phyloP scores from a whole-genome alignment of 2,888 invertebrate species.

The Terebella lapidaria region DNA sequence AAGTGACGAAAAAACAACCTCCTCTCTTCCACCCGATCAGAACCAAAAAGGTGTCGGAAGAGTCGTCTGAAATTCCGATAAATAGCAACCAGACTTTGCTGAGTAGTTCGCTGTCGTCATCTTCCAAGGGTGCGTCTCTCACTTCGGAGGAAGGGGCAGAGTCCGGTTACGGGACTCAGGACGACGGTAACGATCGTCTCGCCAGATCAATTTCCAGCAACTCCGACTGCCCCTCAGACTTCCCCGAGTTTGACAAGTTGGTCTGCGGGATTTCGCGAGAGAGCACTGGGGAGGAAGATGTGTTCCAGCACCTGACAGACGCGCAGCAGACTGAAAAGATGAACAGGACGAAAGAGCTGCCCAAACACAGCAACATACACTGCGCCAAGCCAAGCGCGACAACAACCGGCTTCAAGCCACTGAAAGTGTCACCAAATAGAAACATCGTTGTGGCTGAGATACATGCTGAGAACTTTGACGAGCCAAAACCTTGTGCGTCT shows the following conservation, averaged over 20 bases:
- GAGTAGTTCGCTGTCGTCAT: neutral
- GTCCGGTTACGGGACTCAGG: slow-evolving; percentile 10
- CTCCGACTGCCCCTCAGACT: neutral
- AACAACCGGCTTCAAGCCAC: neutral
- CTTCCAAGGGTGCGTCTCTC: neutral
- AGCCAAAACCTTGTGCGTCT: neutral
- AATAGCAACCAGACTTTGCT: neutral
- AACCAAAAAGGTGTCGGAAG: neutral
- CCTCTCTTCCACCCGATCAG: neutral
- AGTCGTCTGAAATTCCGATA: neutral
- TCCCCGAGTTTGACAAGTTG: neutral
- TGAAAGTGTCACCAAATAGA: neutral
- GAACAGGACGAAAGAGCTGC: neutral
- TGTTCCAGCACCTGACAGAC: neutral
- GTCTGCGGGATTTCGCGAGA: neutral
- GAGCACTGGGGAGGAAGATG: slow-evolving; percentile 2
- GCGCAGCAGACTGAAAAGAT: neutral
- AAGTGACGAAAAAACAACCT: neutral
- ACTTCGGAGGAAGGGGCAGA: slow-evolving; percentile 5
- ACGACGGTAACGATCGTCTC: slow-evolving; percentile 2
- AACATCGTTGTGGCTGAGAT: slow-evolving; percentile 1
- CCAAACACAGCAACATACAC: neutral
- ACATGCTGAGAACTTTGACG: neutral
- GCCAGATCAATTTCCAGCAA: neutral
- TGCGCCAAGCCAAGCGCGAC: neutral